A percentile compares a stretch with the other conserved stretches of the same genome.
Conservation (phyloP, 2,113 vertebrate species). For the Copsychus sechellarum region DNA sequence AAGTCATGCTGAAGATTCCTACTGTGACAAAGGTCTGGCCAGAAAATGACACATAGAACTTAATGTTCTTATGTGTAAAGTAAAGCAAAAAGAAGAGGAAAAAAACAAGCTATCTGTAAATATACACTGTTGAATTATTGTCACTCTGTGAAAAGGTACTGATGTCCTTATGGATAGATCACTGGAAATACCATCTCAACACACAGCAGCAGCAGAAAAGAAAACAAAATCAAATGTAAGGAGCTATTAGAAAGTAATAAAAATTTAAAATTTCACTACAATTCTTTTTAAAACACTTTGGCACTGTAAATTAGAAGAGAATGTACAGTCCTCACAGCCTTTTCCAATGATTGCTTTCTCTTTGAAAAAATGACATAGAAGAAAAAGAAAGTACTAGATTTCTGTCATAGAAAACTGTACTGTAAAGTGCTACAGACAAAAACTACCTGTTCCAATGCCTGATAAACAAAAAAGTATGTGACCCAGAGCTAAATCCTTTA, state of each 20-base stretch:
- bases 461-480: not conserved
- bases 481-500: not conserved
- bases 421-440: not conserved
- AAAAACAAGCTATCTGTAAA: not conserved
- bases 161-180: not conserved
- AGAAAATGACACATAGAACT: not conserved
- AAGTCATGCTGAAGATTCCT: not conserved
- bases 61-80: not conserved
- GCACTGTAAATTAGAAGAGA: not conserved
- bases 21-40: not conserved
- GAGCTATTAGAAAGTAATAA: not conserved
- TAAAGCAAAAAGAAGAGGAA: not conserved
- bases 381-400: not conserved
- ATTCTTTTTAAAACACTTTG: not conserved
- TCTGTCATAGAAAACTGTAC: not conserved
- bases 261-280: not conserved
- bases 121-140: not conserved
- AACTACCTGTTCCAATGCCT: not conserved
- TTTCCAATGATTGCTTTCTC: not conserved
- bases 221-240: not conserved
- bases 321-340: rapidly evolving
- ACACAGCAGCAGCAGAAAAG: not conserved
- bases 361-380: not conserved
- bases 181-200: not conserved
- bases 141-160: not conserved